Conservation (phyloP, 2,888 invertebrate genomes). For the Tyria jacobaeae region DNA sequence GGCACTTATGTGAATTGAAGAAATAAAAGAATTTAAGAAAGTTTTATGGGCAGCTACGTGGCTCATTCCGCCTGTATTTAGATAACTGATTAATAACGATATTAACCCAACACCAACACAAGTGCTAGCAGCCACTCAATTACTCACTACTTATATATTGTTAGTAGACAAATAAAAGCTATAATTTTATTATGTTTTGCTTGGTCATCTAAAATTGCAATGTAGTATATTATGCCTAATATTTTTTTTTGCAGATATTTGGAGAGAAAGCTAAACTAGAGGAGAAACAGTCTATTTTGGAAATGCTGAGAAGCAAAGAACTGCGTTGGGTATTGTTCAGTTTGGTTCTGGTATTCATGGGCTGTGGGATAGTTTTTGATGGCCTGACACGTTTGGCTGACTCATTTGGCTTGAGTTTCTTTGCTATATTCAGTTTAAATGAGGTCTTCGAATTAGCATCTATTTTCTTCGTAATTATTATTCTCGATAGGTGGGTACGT, state of each 20-base stretch:
- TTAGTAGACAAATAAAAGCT: too few species aligned
- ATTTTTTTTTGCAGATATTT: slow-evolving; percentile 4
- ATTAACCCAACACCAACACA: too few species aligned
- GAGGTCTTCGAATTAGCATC: slow-evolving; percentile 65
- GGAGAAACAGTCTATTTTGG: slow-evolving; percentile 8
- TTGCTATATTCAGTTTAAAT: slow-evolving; percentile 65
- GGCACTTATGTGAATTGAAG: too few species aligned
- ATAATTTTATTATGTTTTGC: too few species aligned
- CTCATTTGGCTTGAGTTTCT: slow-evolving; percentile 67
- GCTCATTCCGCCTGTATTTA: too few species aligned
- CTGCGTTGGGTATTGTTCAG: slow-evolving; percentile 6
- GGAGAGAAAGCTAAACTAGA: slow-evolving; percentile 10
- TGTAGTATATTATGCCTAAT: too few species aligned
- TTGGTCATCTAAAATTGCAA: too few species aligned
- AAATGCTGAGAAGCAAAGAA: slow-evolving; percentile 4
- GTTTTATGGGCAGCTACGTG: too few species aligned
- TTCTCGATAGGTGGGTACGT: slow-evolving; percentile 23
- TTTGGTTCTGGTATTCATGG: slow-evolving; percentile 56
- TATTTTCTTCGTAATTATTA: slow-evolving; percentile 24
- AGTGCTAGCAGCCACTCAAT: too few species aligned
- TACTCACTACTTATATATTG: too few species aligned
- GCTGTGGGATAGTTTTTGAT: slow-evolving; percentile 63
- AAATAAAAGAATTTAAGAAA: too few species aligned
- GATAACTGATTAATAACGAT: too few species aligned
- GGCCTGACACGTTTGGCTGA: slow-evolving; percentile 69